A percentile compares a stretch with the other conserved stretches of the same genome.
These are phyloP conservation scores for Dermatemys mawii DNA, from an alignment of 2,113 vertebrate genomes.

Conservation along the genomic window DNA sequence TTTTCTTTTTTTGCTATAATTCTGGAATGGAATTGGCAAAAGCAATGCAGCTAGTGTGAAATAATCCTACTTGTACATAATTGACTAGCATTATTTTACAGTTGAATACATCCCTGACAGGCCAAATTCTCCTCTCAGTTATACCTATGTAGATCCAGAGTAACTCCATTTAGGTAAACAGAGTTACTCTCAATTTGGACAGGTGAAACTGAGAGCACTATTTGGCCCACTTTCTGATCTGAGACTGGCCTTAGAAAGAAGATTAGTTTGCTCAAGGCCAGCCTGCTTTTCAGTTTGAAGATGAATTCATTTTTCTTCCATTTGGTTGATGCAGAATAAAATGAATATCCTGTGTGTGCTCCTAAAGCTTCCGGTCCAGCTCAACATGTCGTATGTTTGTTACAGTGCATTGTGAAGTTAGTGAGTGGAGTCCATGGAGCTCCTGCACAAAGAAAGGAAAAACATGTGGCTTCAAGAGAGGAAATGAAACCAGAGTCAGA, in stretches of 20 bases:
- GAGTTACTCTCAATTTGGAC: background rate
- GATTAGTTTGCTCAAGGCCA: background rate
- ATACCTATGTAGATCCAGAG: background rate
- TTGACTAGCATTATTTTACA: background rate
- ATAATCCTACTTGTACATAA: background rate
- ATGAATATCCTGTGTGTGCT: background rate
- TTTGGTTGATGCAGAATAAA: conserved; percentile 1
- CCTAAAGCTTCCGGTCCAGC: background rate
- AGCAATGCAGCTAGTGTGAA: fast-evolving
- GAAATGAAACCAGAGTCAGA: conserved; percentile 90
- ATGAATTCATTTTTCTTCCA: background rate
- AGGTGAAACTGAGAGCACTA: background rate
- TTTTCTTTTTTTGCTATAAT: background rate
- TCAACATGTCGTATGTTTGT: conserved; percentile 63
- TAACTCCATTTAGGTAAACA: background rate
- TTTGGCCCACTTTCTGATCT: background rate
- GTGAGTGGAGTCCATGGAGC: conserved; percentile 93
- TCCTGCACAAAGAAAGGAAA: conserved; percentile 89
- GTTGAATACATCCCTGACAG: background rate
- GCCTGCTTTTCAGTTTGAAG: background rate
- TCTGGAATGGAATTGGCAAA: background rate
- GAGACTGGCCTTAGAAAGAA: background rate
- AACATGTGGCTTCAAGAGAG: conserved; percentile 93
- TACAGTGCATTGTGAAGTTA: conserved; percentile 94
- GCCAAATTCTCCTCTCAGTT: background rate